Evolutionary conservation across 2,113 vertebrate species (phyloP).

Genomic region (Sylvia atricapilla): DNA sequence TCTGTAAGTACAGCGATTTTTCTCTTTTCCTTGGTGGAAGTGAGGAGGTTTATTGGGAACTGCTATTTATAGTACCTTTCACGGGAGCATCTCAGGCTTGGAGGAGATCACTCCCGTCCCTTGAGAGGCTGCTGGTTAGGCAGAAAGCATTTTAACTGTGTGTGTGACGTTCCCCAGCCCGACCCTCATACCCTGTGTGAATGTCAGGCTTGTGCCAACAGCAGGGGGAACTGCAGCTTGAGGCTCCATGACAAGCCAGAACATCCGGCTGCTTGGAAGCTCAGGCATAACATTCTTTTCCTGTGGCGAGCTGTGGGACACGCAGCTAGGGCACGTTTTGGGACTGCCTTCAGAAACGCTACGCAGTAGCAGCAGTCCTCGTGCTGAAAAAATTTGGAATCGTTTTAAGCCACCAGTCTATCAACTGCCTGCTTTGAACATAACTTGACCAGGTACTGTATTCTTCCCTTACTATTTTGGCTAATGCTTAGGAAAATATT

Average conservation of each 20-base stretch:
- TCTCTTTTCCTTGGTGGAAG: not conserved
- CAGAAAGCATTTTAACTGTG: not conserved
- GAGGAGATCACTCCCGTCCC: not conserved
- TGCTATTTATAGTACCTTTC: not conserved
- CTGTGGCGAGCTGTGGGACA: not conserved
- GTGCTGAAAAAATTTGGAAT: not conserved
- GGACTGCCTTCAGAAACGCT: not conserved
- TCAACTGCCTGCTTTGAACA: not conserved
- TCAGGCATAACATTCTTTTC: not conserved
- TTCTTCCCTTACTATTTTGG: not conserved
- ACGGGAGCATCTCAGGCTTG: not conserved
- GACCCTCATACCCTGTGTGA: accelerated
- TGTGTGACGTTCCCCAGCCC: not conserved
- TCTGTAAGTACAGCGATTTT: not conserved
- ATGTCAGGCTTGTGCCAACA: not conserved
- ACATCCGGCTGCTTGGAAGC: not conserved
- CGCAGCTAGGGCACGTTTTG: not conserved
- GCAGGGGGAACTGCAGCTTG: not conserved
- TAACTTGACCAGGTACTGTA: slow-evolving; percentile 32
- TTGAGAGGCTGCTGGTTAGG: not conserved
- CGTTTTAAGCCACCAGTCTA: not conserved
- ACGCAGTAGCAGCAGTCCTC: not conserved
- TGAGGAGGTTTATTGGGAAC: not conserved
- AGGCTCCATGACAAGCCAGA: not conserved
- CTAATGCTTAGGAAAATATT: not conserved